These are phyloP conservation scores for Drosophila ambigua DNA, from an alignment of 1,140 invertebrate genomes.

Conservation along the genomic window DNA sequence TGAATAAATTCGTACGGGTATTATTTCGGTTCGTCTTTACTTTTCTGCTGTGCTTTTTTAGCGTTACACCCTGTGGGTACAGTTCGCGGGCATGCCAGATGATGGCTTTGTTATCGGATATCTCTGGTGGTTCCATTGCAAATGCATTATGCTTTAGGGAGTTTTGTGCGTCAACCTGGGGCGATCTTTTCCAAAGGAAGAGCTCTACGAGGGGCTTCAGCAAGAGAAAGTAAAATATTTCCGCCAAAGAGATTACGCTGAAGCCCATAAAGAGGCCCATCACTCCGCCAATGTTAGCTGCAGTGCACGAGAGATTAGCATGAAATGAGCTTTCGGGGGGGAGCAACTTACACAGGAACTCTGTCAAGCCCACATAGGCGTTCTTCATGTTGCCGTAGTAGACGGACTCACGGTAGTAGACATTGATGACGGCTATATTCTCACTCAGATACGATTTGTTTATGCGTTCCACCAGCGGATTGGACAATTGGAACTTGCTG, in stretches of 20 bases:
- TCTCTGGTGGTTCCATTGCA: not conserved
- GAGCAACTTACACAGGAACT: conserved; percentile 87
- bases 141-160: conserved; percentile 9
- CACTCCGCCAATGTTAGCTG: conserved; percentile 91
- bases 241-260: conserved; percentile 90
- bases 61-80: conserved; percentile 53
- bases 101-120: not conserved
- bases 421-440: conserved; percentile 89
- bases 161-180: not conserved
- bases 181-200: conserved; percentile 43
- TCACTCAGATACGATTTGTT: conserved; percentile 60
- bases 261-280: conserved; percentile 93
- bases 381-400: conserved; percentile 89
- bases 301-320: conserved; percentile 41
- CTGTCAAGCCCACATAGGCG: conserved; percentile 90
- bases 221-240: conserved; percentile 89
- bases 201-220: conserved; percentile 84
- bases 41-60: not conserved
- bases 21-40: not conserved
- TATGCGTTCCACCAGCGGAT: conserved; percentile 48
- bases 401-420: conserved; percentile 89
- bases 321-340: not conserved
- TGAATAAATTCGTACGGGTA: conserved; percentile 2
- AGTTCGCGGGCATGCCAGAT: conserved; percentile 60
- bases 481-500: conserved; percentile 52